Percentiles rank a stretch among this genome's conserved stretches.
Evolutionary conservation across 1,140 invertebrate genomes (phyloP).

Genomic region (Drosophila ambigua): DNA sequence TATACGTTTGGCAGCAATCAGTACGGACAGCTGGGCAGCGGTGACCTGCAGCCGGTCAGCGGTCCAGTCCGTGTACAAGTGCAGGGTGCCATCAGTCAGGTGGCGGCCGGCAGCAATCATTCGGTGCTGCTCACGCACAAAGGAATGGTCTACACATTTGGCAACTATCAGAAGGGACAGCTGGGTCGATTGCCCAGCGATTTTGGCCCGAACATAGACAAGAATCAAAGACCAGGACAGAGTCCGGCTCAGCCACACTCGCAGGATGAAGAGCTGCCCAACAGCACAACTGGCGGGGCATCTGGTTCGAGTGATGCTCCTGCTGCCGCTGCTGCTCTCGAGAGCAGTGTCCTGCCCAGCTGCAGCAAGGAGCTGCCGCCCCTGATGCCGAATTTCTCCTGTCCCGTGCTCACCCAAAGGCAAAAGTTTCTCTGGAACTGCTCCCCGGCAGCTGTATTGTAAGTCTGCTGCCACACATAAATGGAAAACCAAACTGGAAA

Average conservation of each 20-base stretch:
- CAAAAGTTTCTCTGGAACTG: constrained; percentile 90
- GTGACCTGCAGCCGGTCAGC: constrained; percentile 91
- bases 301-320: constrained; percentile 1
- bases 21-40: constrained; percentile 96
- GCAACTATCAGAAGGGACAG: constrained; percentile 96
- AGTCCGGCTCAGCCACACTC: neutral
- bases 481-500: too few species aligned
- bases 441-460: constrained; percentile 91
- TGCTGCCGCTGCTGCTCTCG: constrained; percentile 9
- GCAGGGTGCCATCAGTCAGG: constrained; percentile 87
- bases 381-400: constrained; percentile 44
- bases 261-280: constrained; percentile 1
- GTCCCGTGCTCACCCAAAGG: constrained; percentile 60
- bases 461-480: constrained; percentile 14
- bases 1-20: constrained; percentile 97
- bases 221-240: constrained; percentile 48
- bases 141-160: constrained; percentile 97
- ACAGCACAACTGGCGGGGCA: constrained; percentile 65
- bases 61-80: constrained; percentile 91
- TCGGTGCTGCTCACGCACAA: constrained; percentile 94
- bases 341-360: constrained; percentile 45
- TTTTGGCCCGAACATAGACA: constrained; percentile 56
- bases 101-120: constrained; percentile 98
- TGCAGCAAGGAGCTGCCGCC: constrained; percentile 69
- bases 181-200: constrained; percentile 88